Conservation (phyloP, 2,888 invertebrate genomes). For the Stenodema calcarata region DNA sequence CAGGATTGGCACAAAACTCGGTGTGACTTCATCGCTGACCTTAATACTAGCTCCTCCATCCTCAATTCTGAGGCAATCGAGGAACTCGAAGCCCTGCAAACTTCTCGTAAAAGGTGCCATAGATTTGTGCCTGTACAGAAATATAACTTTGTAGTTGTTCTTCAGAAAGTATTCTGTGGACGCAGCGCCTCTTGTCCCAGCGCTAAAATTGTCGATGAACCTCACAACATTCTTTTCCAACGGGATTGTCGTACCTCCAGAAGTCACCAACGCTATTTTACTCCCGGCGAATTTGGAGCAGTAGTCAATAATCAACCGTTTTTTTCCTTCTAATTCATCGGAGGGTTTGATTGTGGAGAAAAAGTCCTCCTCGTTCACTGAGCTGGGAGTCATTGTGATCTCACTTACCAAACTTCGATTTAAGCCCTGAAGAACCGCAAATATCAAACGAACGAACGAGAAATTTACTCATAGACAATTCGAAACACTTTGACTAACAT, state of each 20-base stretch:
- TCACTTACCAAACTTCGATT: background rate
- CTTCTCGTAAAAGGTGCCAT: conserved; percentile 90
- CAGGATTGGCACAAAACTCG: conserved; percentile 70
- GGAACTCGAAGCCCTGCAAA: conserved; percentile 78
- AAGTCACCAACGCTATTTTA: conserved; percentile 62
- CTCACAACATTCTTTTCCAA: conserved; percentile 96
- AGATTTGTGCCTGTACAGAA: conserved; percentile 83
- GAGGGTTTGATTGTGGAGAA: background rate
- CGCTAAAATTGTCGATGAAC: conserved; percentile 98
- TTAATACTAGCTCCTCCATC: conserved; percentile 61
- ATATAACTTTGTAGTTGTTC: conserved; percentile 88
- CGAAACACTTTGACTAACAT: too few relatives aligned
- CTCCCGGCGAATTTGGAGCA: background rate
- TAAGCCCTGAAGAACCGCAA: background rate
- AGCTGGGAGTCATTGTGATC: background rate
- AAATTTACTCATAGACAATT: too few relatives aligned
- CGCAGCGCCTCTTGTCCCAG: conserved; percentile 91
- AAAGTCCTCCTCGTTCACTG: background rate
- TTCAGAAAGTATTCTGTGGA: conserved; percentile 96
- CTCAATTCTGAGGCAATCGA: conserved; percentile 77
- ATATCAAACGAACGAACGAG: too few relatives aligned
- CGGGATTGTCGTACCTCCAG: conserved; percentile 96
- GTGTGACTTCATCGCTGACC: background rate
- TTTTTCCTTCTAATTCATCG: background rate
- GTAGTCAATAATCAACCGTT: background rate